phyloP scores from a whole-genome alignment of 2,113 vertebrate genomes.

The Pomatorhinus ruficollis region DNA sequence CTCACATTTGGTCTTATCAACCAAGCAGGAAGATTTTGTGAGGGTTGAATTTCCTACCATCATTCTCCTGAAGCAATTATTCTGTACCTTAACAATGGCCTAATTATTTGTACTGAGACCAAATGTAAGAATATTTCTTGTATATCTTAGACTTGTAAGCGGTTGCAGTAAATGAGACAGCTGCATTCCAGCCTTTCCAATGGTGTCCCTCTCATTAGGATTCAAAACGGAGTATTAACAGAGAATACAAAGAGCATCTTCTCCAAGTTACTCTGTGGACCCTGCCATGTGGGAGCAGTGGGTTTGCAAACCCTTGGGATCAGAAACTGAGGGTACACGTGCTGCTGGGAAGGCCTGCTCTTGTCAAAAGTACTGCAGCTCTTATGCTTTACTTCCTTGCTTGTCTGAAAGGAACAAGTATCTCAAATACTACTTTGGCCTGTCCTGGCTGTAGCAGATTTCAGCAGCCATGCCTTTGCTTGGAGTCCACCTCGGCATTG shows the following conservation, averaged over 20 bases:
- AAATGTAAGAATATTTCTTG: neutral
- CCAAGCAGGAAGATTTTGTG: neutral
- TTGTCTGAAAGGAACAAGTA: neutral
- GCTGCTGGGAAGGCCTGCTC: neutral
- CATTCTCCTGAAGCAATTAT: neutral
- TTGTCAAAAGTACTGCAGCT: neutral
- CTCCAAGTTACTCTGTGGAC: neutral
- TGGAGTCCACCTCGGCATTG: fast-evolving
- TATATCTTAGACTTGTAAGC: fast-evolving
- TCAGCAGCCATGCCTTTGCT: neutral
- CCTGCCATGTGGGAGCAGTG: neutral
- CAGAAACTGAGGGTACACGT: neutral
- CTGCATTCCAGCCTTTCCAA: neutral
- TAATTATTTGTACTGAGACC: neutral
- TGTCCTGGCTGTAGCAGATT: neutral
- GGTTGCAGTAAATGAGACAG: neutral
- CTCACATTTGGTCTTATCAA: neutral
- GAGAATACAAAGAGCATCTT: neutral
- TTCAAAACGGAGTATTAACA: neutral
- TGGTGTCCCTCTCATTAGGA: neutral
- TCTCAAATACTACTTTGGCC: neutral
- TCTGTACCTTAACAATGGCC: neutral
- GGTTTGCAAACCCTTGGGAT: neutral
- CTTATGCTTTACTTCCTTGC: neutral
- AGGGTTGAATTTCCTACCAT: neutral